These are phyloP conservation scores for Nomada fucata DNA, from an alignment of 2,888 invertebrate species.

Conservation along the genomic window DNA sequence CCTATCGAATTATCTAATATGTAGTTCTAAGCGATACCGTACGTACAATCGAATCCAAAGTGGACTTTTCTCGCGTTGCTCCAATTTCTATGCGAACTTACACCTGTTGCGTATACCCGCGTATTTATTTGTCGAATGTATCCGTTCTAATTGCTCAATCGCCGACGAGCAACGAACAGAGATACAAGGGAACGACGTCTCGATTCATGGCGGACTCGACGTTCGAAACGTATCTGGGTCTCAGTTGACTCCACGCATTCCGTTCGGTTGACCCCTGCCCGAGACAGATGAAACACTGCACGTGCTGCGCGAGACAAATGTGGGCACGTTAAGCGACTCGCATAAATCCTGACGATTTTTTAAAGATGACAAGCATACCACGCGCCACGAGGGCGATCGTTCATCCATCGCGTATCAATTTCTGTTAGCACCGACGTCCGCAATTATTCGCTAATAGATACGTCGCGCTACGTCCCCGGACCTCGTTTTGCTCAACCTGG, in stretches of 20 bases:
- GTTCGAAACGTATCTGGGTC: conserved; percentile 33
- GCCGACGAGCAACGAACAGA: too few species aligned
- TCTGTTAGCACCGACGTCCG: background rate
- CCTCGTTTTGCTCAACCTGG: background rate
- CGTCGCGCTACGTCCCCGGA: background rate
- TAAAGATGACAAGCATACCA: conserved; percentile 21
- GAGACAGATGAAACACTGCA: conserved; percentile 31
- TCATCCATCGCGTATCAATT: conserved; percentile 15
- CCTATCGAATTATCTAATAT: too few species aligned
- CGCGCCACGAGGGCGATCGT: background rate
- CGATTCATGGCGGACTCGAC: background rate
- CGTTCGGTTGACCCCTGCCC: conserved; percentile 40
- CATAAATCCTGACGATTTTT: conserved; percentile 44
- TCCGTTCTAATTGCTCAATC: too few species aligned
- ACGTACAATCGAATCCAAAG: too few species aligned
- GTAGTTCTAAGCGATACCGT: too few species aligned
- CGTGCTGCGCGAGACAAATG: conserved; percentile 35
- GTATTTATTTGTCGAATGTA: too few species aligned
- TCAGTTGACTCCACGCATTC: conserved; percentile 44
- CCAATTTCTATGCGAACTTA: too few species aligned
- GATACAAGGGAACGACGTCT: conserved; percentile 1
- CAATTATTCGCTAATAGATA: background rate
- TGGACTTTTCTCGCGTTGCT: too few species aligned
- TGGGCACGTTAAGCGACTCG: conserved; percentile 20
- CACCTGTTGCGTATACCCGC: too few species aligned